These are phyloP conservation scores for Hapalemur alaotrensis DNA, from an alignment of 2,797 vertebrate genomes.

Conservation along the genomic window DNA sequence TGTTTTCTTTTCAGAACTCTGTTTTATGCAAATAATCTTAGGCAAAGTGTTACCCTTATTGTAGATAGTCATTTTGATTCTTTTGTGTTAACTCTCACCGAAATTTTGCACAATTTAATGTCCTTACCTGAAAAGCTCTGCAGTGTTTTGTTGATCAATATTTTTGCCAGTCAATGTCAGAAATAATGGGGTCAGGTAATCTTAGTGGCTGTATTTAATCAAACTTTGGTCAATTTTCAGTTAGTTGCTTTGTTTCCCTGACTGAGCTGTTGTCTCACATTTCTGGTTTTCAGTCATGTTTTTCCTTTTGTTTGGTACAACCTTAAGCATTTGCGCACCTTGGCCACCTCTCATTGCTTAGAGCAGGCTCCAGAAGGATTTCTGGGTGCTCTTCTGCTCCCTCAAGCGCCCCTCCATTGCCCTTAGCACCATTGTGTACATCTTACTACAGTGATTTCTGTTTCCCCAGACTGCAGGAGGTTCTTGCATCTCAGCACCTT, in stretches of 20 bases:
- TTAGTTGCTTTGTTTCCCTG: background rate
- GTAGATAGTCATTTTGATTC: slow-evolving; percentile 64
- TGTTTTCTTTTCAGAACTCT: slow-evolving; percentile 74
- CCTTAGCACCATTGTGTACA: background rate
- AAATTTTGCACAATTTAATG: slow-evolving; percentile 57
- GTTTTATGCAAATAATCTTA: slow-evolving; percentile 79
- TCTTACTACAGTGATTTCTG: background rate
- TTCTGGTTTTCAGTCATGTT: background rate
- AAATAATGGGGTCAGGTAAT: background rate
- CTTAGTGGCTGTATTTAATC: background rate
- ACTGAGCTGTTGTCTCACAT: background rate
- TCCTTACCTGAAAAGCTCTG: background rate
- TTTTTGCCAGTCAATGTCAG: background rate
- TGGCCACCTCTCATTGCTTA: background rate
- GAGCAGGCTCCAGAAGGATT: background rate
- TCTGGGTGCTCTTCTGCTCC: background rate
- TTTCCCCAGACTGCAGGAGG: background rate
- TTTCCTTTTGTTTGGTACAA: background rate
- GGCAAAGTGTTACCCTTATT: slow-evolving; percentile 67
- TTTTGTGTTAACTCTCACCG: slow-evolving; percentile 72
- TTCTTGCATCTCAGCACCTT: background rate
- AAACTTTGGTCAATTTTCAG: background rate
- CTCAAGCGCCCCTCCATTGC: background rate
- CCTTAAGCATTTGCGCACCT: background rate
- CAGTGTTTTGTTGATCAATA: background rate